Evolutionary conservation across 2,797 vertebrate species (phyloP), one percentile per base, ranked within the genome.

Genomic region (Glyptemys insculpta): DNA sequence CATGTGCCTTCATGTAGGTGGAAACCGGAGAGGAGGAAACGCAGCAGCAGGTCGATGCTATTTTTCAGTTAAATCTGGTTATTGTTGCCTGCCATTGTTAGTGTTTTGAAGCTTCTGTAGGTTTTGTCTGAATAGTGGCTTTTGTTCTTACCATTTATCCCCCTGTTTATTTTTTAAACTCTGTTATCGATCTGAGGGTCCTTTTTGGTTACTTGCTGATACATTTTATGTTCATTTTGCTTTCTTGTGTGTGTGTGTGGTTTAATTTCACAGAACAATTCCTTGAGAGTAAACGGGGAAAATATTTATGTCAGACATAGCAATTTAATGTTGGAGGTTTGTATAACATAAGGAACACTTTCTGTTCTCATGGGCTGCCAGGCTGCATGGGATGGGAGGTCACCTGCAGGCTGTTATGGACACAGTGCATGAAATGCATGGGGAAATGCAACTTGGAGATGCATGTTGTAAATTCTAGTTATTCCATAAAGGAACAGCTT

Each of bases 321-420:
- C 99, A 99, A 99, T 99, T 99, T 99, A 99, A 99, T 99, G 99
- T 99, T 99, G 99, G 99, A 99, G 99, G 99, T 99, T 99, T 98
- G 99, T 99, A 99, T 98, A 87, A 98, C 97, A 92, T 87, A 94
- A 98, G 96, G 97, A 95, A 94, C 89, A 91, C 96, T 98, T 97
- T 97, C 94, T 98, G 74, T 97, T 98, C 97, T 98, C 90, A 95
- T 88, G 97, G 96, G 98, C 99, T 99, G 98, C 97, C 97, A 98
- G 96, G 99, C 98, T 98, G 98, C 98, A 97, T 92, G 97, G 97
- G 93, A 98, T 90, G 98, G 97, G 98, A 96, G 98, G 98, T 98
- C 98, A 99, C 99, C 98, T 98, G 98, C 98, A 98, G 98, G 98
- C 99, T 99, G 98, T 97, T 97, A 97, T 27, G 57, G 96, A 97